Conservation (phyloP, 2,113 vertebrate species). For the Corapipo altera region DNA sequence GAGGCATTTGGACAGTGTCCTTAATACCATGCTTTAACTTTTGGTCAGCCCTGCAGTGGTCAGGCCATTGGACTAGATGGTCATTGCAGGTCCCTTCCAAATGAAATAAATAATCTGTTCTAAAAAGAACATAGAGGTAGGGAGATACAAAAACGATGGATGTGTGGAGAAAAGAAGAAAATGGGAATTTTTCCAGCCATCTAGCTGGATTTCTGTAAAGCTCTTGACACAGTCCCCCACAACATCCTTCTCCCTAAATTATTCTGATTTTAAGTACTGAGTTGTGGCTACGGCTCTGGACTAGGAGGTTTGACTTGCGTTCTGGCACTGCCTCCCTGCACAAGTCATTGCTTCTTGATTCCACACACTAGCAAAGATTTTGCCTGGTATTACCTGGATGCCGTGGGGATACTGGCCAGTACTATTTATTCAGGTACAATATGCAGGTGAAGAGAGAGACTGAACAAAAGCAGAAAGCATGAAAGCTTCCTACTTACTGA, state of each 20-base stretch:
- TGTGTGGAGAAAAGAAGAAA: neutral
- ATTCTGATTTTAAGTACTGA: neutral
- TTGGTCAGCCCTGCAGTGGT: neutral
- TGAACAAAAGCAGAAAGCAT: neutral
- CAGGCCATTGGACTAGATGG: neutral
- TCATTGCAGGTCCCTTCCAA: neutral
- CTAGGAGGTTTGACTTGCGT: neutral
- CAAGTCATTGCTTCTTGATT: neutral
- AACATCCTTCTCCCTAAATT: neutral
- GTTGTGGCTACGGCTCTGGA: neutral
- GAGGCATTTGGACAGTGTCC: neutral
- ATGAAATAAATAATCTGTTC: neutral
- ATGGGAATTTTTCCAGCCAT: neutral
- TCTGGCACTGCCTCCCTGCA: neutral
- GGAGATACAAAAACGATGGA: neutral
- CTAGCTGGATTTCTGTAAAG: neutral
- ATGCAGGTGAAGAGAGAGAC: neutral
- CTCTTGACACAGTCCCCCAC: neutral
- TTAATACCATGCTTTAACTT: neutral
- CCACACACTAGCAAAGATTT: neutral
- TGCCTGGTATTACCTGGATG: neutral
- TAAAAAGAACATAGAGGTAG: neutral
- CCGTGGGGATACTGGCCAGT: neutral
- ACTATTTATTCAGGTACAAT: neutral
- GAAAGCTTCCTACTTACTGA: neutral